Percentiles rank a stretch among this genome's conserved stretches.
phyloP scores from a whole-genome alignment of 2,113 vertebrate species.

The Lepisosteus osseus region DNA sequence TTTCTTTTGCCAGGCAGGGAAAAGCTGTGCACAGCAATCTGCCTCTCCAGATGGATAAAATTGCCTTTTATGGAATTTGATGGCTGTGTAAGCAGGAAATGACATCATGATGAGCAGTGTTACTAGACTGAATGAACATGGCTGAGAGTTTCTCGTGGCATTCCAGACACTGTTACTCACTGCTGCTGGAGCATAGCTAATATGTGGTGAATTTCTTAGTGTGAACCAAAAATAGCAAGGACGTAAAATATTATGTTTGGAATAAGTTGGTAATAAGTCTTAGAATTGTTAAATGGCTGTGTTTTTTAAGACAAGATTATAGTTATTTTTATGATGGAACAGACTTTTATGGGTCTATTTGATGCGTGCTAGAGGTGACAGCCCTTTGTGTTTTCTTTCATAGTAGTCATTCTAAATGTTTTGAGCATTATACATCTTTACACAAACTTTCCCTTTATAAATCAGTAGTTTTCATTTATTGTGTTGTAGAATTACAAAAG shows the following conservation, averaged over 20 bases:
- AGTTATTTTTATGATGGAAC: too few relatives aligned
- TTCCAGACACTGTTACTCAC: slow-evolving; percentile 36
- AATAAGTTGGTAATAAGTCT: slow-evolving; percentile 26
- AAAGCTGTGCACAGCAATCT: slow-evolving; percentile 24
- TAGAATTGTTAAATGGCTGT: slow-evolving; percentile 3
- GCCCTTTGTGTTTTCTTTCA: too few relatives aligned
- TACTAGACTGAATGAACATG: slow-evolving; percentile 31
- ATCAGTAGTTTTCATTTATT: too few relatives aligned
- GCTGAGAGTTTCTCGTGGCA: slow-evolving; percentile 39
- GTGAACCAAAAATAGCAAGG: slow-evolving; percentile 20
- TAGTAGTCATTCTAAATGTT: too few relatives aligned
- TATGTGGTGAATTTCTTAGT: slow-evolving; percentile 17
- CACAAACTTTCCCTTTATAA: too few relatives aligned
- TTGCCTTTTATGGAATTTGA: slow-evolving; percentile 70
- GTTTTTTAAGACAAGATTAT: neutral
- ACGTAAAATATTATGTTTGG: neutral
- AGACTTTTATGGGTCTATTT: too few relatives aligned
- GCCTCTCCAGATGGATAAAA: slow-evolving; percentile 47
- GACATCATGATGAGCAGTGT: slow-evolving; percentile 44
- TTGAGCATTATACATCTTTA: too few relatives aligned
- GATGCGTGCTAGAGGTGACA: too few relatives aligned
- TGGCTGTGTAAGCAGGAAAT: slow-evolving; percentile 67
- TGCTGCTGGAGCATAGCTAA: slow-evolving; percentile 7
- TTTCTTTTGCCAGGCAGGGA: slow-evolving; percentile 22
- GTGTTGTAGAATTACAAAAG: too few relatives aligned